Percentiles rank a stretch among this genome's conserved stretches.
Conservation (phyloP, 1,140 invertebrate species). For the Lepidurus arcticus region DNA sequence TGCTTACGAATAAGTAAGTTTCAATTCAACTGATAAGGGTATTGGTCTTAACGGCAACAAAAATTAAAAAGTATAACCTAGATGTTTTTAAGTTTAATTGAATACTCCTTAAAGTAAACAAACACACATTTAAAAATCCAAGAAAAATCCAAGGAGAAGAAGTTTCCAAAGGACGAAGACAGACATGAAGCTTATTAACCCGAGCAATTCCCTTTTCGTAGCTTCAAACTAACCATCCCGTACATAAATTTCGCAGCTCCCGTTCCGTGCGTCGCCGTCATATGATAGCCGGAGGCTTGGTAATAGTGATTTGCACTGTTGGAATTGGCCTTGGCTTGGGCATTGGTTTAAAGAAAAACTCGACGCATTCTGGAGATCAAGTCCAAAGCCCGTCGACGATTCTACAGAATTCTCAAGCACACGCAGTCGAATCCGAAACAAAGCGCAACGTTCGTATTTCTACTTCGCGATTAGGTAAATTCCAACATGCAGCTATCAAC, state of each 20-base stretch:
- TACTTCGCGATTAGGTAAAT: conserved; percentile 49
- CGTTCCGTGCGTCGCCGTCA: neutral
- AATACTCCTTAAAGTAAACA: no score
- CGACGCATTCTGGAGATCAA: neutral
- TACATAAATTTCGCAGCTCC: neutral
- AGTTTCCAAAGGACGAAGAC: no score
- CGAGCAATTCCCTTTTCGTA: no score
- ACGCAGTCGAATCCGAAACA: neutral
- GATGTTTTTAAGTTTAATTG: no score
- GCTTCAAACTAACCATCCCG: no score
- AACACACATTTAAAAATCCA: no score
- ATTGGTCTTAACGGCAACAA: no score
- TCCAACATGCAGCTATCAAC: conserved; percentile 64
- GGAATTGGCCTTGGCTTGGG: neutral
- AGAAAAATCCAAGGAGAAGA: no score
- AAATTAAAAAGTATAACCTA: no score
- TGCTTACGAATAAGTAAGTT: no score
- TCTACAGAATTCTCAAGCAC: neutral
- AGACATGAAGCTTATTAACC: no score
- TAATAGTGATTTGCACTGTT: neutral
- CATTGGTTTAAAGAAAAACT: neutral
- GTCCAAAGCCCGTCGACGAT: neutral
- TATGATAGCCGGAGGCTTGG: neutral
- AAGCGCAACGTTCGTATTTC: neutral
- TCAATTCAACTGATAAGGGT: no score